Evolutionary conservation across 2,888 invertebrate genomes (phyloP).

Genomic region (Ephialtes manifestator): DNA sequence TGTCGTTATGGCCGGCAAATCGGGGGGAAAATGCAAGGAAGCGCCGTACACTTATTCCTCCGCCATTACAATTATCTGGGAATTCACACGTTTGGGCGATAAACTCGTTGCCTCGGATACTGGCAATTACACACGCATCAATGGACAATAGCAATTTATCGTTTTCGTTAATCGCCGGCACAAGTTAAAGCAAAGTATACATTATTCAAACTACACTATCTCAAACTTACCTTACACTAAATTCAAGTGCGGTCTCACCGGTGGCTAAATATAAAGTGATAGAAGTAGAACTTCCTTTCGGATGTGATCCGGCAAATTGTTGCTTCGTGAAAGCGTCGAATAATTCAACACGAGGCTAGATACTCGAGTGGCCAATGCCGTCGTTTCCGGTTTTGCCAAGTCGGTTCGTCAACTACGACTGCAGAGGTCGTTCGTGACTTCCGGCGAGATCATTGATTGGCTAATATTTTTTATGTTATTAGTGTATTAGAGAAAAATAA

Average conservation of each 20-base stretch:
- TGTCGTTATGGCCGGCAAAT: slow-evolving; percentile 45
- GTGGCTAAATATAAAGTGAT: slow-evolving; percentile 71
- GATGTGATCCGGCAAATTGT: slow-evolving; percentile 66
- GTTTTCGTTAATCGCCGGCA: neutral
- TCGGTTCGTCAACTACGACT: neutral
- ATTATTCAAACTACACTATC: slow-evolving; percentile 28
- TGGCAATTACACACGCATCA: slow-evolving; percentile 1
- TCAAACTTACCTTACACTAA: slow-evolving; percentile 62
- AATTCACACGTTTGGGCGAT: slow-evolving; percentile 50
- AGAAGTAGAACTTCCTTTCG: slow-evolving; percentile 65
- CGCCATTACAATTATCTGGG: slow-evolving; percentile 59
- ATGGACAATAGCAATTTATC: neutral
- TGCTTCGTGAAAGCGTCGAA: slow-evolving; percentile 48
- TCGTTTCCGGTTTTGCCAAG: slow-evolving; percentile 23
- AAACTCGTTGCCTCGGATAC: neutral
- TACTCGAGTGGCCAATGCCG: neutral
- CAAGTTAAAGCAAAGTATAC: slow-evolving; percentile 9
- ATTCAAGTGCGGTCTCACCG: slow-evolving; percentile 67
- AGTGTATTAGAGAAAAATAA: too few species aligned
- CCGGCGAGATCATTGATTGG: slow-evolving; percentile 14
- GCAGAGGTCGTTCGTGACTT: slow-evolving; percentile 28
- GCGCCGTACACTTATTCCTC: slow-evolving; percentile 56
- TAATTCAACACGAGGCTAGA: neutral
- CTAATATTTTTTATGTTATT: too few species aligned
- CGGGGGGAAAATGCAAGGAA: slow-evolving; percentile 43